Conservation (phyloP, 2,888 invertebrate species). For the Pristionchus maxplancki region DNA sequence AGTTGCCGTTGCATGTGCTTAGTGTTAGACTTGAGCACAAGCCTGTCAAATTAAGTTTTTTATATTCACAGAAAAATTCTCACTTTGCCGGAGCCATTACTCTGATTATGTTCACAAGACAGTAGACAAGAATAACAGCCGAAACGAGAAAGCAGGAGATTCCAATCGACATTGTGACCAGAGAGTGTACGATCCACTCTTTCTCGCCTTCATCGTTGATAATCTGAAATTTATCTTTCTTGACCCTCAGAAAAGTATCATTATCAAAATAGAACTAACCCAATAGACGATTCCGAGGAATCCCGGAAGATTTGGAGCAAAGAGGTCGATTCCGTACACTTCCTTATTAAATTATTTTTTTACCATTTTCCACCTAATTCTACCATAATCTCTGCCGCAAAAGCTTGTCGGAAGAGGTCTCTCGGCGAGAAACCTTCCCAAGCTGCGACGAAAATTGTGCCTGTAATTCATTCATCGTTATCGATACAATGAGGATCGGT, state of each 20-base stretch:
- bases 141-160: not conserved
- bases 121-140: not conserved
- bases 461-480: not conserved
- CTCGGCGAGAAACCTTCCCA: not conserved
- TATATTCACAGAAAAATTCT: not conserved
- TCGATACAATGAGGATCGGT: too few species aligned
- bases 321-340: not conserved
- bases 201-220: not conserved
- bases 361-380: not conserved
- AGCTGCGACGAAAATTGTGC: not conserved
- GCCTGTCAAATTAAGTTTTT: not conserved
- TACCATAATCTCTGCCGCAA: not conserved
- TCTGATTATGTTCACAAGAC: not conserved
- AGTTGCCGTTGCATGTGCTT: not conserved
- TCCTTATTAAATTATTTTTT: not conserved
- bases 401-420: not conserved
- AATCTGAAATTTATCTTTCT: not conserved
- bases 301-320: not conserved
- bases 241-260: not conserved
- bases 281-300: not conserved
- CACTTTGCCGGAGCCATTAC: not conserved
- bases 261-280: not conserved
- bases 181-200: not conserved
- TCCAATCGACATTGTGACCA: not conserved
- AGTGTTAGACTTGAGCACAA: not conserved